Conservation (phyloP, 1,140 invertebrate genomes). For the Drosophila setifemur region DNA sequence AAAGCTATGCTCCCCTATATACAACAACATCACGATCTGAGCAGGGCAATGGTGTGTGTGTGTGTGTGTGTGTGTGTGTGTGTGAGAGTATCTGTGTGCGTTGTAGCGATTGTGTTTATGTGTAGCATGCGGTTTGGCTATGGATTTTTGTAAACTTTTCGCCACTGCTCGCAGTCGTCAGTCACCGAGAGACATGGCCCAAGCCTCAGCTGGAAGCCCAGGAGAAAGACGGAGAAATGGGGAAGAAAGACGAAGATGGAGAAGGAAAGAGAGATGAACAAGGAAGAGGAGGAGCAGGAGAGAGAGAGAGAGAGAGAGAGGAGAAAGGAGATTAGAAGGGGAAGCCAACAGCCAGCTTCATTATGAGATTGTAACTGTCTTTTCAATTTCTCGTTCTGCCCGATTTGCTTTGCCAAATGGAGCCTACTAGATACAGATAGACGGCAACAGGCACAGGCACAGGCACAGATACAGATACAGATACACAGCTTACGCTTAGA, state of each 20-base stretch:
- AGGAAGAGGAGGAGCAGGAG: neutral
- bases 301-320: neutral
- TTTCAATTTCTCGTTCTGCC: conserved; percentile 80
- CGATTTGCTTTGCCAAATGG: conserved; percentile 73
- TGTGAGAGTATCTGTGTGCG: conserved; percentile 26
- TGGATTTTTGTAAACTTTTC: conserved; percentile 67
- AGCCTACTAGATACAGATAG: conserved; percentile 53
- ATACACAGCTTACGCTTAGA: conserved; percentile 10
- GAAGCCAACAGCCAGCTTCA: conserved; percentile 52
- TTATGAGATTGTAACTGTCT: conserved; percentile 79
- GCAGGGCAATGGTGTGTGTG: conserved; percentile 9
- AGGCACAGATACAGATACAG: conserved; percentile 42
- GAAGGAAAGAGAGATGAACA: neutral
- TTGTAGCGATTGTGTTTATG: conserved; percentile 27
- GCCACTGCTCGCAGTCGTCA: conserved; percentile 21
- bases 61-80: conserved; percentile 33
- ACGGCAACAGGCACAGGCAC: conserved; percentile 35
- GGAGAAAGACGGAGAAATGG: conserved; percentile 27
- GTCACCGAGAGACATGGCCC: conserved; percentile 4
- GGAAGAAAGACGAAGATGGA: conserved; percentile 7
- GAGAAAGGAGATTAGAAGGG: neutral
- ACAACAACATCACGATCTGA: conserved; percentile 58
- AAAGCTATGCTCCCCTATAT: conserved; percentile 44
- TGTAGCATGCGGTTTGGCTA: conserved; percentile 65
- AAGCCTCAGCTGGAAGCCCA: conserved; percentile 20